These are phyloP conservation scores for Anhinga rufa DNA, from an alignment of 2,113 vertebrate genomes.

Conservation along the genomic window DNA sequence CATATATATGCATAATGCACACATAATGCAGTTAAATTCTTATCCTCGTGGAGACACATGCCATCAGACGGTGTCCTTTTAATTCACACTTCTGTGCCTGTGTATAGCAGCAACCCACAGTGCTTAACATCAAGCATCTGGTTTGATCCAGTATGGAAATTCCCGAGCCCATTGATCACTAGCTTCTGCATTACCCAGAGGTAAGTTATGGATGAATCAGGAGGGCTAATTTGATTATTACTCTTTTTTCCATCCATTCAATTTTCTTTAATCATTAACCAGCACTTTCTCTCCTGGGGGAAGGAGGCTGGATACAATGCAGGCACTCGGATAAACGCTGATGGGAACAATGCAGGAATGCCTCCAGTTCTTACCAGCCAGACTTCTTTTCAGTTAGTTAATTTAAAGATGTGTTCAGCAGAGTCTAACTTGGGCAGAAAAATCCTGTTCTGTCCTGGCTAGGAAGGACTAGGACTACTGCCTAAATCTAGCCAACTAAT, in stretches of 20 bases:
- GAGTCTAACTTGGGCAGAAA: neutral
- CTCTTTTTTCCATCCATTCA: neutral
- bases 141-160: neutral
- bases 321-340: neutral
- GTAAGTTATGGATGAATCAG: neutral
- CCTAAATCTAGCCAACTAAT: neutral
- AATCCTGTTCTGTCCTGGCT: neutral
- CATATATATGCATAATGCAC: constrained; percentile 51
- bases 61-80: neutral
- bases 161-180: neutral
- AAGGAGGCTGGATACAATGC: neutral
- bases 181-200: neutral
- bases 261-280: constrained; percentile 5
- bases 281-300: neutral
- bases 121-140: neutral
- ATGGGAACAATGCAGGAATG: neutral
- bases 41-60: neutral
- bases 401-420: neutral
- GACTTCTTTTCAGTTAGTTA: neutral
- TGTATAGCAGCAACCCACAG: neutral
- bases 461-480: neutral
- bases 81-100: neutral
- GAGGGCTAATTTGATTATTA: neutral
- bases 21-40: constrained; percentile 18
- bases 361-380: neutral